Base-by-base conservation (phyloP, 2,797 vertebrate species). In the Macroramphosus scolopax region DNA sequence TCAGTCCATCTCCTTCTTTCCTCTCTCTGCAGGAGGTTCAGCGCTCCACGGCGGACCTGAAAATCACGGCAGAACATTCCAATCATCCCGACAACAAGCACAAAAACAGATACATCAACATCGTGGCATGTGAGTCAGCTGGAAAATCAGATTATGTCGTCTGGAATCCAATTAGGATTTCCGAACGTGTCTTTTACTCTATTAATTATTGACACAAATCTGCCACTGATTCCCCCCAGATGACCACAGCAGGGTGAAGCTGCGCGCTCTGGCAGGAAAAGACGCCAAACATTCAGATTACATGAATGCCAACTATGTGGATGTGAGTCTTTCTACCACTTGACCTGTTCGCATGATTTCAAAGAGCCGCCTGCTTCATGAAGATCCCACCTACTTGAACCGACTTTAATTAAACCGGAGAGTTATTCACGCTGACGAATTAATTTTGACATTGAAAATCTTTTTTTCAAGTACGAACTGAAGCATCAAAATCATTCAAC, bases 21-120 rank as follows among this genome's bases (percentile, higher is more conserved):
- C n/a, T n/a, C n/a, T n/a, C n/a, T n/a, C n/a, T n/a, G n/a, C 69
- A 98, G 96, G 96, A 97, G 83, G 88, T 96, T n/a, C 96, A 97
- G 87, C 80, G 78, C 34, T 96, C 93, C 84, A 92, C 92, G 25
- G 89, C 92, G 82, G 93, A 97, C 77, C 82, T 96, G 80, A 91
- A 86, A 48, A 89, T 95, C 68, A 95, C 94, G 33, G 88, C 91
- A 25, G 95, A 97, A 85, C 88, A 82, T 83, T 94, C 95, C 77
- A 93, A 90, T 75, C 94, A 95, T 49, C 96, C 95, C 0, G 94
- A 97, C 72, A 98, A 98, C 87, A 97, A 92, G 75, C 92, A 78
- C 62, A 96, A 98, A 68, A 98, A 98, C 86, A 80, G 94, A 85
- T 98, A 98, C 54, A 85, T 94, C 78, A 98, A 97, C 77, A 95